Evolutionary conservation across 37 sponge, comb jelly and placozoan species (phyloP), one percentile per base, ranked within the genome.

Genomic region (Crambe crambe): DNA sequence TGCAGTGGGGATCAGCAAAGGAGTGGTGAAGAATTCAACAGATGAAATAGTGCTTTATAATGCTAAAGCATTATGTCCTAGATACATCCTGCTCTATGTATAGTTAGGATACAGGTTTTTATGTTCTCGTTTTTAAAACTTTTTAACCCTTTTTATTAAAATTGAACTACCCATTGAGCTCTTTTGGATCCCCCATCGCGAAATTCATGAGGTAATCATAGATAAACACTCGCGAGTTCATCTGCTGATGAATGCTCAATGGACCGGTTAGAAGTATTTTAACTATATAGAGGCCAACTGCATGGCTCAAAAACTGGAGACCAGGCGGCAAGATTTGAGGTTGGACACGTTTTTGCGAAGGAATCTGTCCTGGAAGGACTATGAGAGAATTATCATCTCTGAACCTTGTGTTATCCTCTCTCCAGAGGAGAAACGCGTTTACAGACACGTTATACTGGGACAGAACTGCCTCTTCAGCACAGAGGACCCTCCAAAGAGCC

Each of bases 371-470:
- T 42, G 41, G 4, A 47, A 75, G 31, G 79, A 79, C 29, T 74
- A 87, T 80, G 83, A 82, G 39, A 41, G 80, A 12, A 44, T 91
- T 35, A 37, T 43, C 54, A 56, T 77, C n/a, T 83, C 66, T 1
- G 88, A 87, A 65, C 80, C 75, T 37, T 83, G 84, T 64, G 81
- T 91, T 32, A 47, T 79, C 1, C 60, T 74, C 2, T 60, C 79
- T 9, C 61, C 70, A 30, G 85, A 75, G n/a, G 87, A 74, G 37
- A 82, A 73, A 35, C 54, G 34, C 10, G 84, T 74, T 23, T 84
- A 83, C 70, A 83, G 73, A 40, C 68, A 87, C 63, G 88, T 74
- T 4, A 38, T 91, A 1, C 69, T 91, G 74, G 79, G 79, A 5
- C 69, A 76, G 41, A 36, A 25, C 21, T 32, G 41, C 15, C 77